A percentile compares a stretch with the other conserved stretches of the same genome.
Conservation (phyloP, 2,888 invertebrate species). For the Oegoconia quadripuncta region DNA sequence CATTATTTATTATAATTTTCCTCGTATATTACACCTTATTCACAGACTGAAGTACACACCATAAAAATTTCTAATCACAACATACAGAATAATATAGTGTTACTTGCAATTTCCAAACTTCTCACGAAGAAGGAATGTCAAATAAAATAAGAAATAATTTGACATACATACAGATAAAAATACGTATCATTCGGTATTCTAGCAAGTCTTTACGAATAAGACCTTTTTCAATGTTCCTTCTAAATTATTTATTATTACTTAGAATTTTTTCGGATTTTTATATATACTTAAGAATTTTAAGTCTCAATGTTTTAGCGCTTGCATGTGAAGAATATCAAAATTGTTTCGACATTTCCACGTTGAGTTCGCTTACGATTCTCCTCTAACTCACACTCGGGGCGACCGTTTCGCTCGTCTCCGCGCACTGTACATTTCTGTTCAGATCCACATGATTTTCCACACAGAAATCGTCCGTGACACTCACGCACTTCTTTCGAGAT, state of each 20-base stretch:
- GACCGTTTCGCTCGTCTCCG: slow-evolving; percentile 11
- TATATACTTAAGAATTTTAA: slow-evolving; percentile 5
- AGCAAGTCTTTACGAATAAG: not conserved
- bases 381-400: slow-evolving; percentile 4
- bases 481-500: slow-evolving; percentile 14
- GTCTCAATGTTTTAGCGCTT: slow-evolving; percentile 14
- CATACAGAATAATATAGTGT: too few relatives aligned
- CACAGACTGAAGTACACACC: too few relatives aligned
- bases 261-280: slow-evolving; percentile 1
- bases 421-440: slow-evolving; percentile 29
- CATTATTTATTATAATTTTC: too few relatives aligned
- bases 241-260: not conserved
- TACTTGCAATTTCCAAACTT: too few relatives aligned
- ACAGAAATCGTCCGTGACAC: slow-evolving; percentile 9
- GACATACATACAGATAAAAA: not conserved
- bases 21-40: too few relatives aligned
- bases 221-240: not conserved
- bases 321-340: slow-evolving; percentile 27
- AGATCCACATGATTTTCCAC: slow-evolving; percentile 21
- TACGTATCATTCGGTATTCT: not conserved
- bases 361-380: not conserved
- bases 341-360: slow-evolving; percentile 12
- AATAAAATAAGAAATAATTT: too few relatives aligned
- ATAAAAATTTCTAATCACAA: too few relatives aligned
- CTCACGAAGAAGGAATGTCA: too few relatives aligned